Evolutionary conservation across 1,140 invertebrate genomes (phyloP), one percentile per base, ranked within the genome.

Genomic region (Ooceraea biroi): DNA sequence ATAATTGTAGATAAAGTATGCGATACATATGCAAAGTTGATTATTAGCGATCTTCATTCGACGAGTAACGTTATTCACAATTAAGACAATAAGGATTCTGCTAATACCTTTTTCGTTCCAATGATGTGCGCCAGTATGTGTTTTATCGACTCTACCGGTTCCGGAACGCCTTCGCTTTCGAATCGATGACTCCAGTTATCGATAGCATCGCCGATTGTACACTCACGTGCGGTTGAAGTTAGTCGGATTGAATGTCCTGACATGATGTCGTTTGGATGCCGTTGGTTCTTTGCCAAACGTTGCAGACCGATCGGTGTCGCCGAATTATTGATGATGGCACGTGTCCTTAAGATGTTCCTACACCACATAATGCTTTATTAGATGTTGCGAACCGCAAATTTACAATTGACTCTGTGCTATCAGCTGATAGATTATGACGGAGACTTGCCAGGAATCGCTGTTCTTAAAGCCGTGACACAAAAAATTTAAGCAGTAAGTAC

Each of bases 91-190:
- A 46, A 36, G 50, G 14, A 5, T 46, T n/a, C 36, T 25, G 12
- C 4, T 25, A 5, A 74, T 92, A 94, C 93, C 93, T 93, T 94
- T 7, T 77, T 90, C 5, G 69, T 91, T 36, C 91, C 92, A 69
- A 94, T 83, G 22, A 94, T 84, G 60, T 94, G 93, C 60, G 93
- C 92, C 55, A 93, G 65, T 71, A 94, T 94, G 72, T 94, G 92
- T 58, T 93, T 91, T 60, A 94, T 93, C n/a, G 93, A 94, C 74
- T 93, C 91, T 30, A 92, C 84, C 8, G 93, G 93, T 68, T 94
- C 93, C 14, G 92, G 80, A 50, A 94, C 82, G 55, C 90, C 90
- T 50, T 91, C 93, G 30, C 88, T 82, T 82, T 93, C 89, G 82
- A 94, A 94, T 84, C 86, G 84, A 60, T 89, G 76, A 52, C 88